Evolutionary conservation across 2,113 vertebrate species (phyloP).

Genomic region (Boulengeromyrus knoepffleri): DNA sequence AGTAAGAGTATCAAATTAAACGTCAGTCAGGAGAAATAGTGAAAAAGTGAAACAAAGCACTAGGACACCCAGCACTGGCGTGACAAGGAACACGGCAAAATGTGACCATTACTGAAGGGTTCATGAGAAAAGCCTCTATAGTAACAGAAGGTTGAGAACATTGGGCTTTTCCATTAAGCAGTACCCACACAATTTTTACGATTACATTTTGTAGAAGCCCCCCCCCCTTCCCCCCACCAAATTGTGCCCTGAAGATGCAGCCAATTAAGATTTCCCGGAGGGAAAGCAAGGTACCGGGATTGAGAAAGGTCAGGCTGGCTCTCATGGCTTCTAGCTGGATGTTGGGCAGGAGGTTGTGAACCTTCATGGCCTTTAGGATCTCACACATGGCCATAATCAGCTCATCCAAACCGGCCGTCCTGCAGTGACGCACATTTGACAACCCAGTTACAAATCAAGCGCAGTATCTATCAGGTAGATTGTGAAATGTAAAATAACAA

Average conservation of each 20-base stretch:
- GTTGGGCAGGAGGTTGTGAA: constrained; percentile 64
- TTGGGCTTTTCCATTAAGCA: not conserved
- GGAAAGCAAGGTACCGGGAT: constrained; percentile 57
- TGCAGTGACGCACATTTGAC: constrained; percentile 37
- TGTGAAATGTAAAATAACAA: not conserved
- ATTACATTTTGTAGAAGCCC: not conserved
- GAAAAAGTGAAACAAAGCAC: not conserved
- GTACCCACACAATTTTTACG: not conserved
- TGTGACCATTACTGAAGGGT: not conserved
- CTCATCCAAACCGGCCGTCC: constrained; percentile 72
- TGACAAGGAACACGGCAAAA: not conserved
- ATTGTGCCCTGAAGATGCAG: not conserved
- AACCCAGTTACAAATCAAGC: not conserved
- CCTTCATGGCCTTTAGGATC: constrained; percentile 71
- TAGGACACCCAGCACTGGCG: not conserved
- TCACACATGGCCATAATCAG: constrained; percentile 68
- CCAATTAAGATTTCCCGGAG: not conserved
- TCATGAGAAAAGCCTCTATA: not conserved
- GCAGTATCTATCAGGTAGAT: not conserved
- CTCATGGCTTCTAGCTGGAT: constrained; percentile 81
- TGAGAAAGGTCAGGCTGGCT: constrained; percentile 74
- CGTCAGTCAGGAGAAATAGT: not conserved
- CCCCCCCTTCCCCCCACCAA: too few species aligned
- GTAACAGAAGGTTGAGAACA: not conserved
- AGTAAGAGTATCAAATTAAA: not conserved